Evolutionary conservation across 2,888 invertebrate genomes (phyloP).

Genomic region (Chironomus tentans): DNA sequence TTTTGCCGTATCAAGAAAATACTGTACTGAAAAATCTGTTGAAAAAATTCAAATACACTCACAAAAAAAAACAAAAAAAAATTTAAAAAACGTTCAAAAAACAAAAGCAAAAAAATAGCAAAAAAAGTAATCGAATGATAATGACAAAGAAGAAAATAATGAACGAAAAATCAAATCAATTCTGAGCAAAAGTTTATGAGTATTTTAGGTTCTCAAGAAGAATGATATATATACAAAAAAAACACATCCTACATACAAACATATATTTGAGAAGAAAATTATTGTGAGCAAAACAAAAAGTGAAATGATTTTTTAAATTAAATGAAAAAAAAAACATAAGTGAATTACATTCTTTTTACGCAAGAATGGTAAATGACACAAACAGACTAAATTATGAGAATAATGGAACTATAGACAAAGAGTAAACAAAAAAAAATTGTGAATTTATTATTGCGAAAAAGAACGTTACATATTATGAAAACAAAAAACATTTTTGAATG

Average conservation of each 20-base stretch:
- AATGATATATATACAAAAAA: not conserved
- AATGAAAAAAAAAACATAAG: not conserved
- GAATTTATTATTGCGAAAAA: not conserved
- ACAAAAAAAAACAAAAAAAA: too few relatives aligned
- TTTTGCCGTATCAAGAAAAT: too few relatives aligned
- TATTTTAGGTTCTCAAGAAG: not conserved
- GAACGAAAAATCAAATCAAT: conserved; percentile 5
- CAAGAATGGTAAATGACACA: conserved; percentile 1
- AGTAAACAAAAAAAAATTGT: not conserved
- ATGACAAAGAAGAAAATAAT: not conserved
- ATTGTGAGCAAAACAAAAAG: not conserved
- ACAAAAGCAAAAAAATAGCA: conserved; percentile 1
- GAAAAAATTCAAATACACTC: not conserved
- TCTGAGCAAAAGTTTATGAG: conserved; percentile 10
- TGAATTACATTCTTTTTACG: not conserved
- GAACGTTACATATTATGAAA: not conserved
- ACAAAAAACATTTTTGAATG: not conserved
- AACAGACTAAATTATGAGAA: not conserved
- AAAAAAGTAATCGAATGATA: not conserved
- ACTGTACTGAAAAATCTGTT: not conserved
- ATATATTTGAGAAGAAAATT: not conserved
- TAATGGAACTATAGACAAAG: not conserved
- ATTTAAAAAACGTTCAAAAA: not conserved
- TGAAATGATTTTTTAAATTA: not conserved
- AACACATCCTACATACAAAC: not conserved